phyloP scores from a whole-genome alignment of 2,113 vertebrate species.

The Grammatotria lemairii region DNA sequence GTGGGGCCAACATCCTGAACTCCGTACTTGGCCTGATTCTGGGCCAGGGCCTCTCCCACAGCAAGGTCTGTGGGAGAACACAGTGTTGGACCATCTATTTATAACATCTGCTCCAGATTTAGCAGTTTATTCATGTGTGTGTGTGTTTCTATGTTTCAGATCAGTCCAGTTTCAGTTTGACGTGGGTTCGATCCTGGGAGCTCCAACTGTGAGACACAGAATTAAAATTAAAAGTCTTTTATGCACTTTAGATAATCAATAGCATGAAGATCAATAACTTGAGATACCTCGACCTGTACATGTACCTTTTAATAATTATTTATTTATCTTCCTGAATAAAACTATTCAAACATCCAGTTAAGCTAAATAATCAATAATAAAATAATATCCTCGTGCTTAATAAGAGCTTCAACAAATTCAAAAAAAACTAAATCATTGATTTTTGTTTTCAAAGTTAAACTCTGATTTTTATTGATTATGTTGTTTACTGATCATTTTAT shows the following conservation, averaged over 20 bases:
- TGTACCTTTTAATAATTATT: background rate
- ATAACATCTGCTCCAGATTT: background rate
- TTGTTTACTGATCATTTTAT: background rate
- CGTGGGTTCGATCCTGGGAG: background rate
- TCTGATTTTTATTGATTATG: background rate
- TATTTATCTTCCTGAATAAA: background rate
- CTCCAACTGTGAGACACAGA: background rate
- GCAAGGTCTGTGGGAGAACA: slow-evolving; percentile 43
- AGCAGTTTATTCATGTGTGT: background rate
- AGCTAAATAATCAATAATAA: background rate
- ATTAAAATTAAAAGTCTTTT: background rate
- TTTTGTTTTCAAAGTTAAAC: background rate
- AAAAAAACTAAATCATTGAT: background rate
- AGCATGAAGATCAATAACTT: background rate
- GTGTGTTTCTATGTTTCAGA: slow-evolving; percentile 7
- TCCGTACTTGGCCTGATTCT: slow-evolving; percentile 52
- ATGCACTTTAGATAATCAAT: background rate
- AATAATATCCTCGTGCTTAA: background rate
- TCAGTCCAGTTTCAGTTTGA: slow-evolving; percentile 2
- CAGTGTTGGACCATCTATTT: background rate
- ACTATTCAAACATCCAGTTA: background rate
- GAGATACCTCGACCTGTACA: background rate
- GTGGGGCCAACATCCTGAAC: slow-evolving; percentile 55
- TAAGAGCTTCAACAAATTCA: background rate
- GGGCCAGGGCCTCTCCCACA: slow-evolving; percentile 41